These are phyloP conservation scores for Centropus unirufus DNA, from an alignment of 2,113 vertebrate species.

Conservation along the genomic window DNA sequence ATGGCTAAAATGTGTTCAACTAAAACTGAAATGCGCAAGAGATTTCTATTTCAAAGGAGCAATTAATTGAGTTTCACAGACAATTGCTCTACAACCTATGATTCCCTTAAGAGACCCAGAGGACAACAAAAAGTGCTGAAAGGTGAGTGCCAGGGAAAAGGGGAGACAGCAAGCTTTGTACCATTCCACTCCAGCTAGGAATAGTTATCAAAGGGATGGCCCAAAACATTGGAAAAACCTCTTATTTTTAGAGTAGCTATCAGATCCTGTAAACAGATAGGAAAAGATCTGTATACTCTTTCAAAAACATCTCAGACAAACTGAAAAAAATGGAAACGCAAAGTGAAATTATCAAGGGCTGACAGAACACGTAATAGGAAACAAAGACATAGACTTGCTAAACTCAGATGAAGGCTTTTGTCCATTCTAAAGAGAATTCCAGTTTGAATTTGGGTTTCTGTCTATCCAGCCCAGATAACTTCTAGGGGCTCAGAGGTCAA, in stretches of 20 bases:
- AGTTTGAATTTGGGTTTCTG: neutral
- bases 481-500: neutral
- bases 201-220: neutral
- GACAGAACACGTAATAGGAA: neutral
- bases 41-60: neutral
- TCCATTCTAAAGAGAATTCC: neutral
- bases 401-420: neutral
- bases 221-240: neutral
- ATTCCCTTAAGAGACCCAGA: neutral
- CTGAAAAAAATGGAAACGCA: neutral
- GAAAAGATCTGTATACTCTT: neutral
- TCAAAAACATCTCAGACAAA: neutral
- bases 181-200: neutral
- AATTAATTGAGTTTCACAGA: neutral
- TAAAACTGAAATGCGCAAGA: neutral
- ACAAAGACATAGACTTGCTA: neutral
- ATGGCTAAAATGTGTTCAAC: neutral
- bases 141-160: neutral
- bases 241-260: neutral
- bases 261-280: neutral
- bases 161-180: neutral
- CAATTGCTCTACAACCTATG: neutral
- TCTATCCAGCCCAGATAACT: neutral
- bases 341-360: neutral
- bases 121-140: neutral